phyloP scores from a whole-genome alignment of 2,113 vertebrate genomes.

The Dermatemys mawii region DNA sequence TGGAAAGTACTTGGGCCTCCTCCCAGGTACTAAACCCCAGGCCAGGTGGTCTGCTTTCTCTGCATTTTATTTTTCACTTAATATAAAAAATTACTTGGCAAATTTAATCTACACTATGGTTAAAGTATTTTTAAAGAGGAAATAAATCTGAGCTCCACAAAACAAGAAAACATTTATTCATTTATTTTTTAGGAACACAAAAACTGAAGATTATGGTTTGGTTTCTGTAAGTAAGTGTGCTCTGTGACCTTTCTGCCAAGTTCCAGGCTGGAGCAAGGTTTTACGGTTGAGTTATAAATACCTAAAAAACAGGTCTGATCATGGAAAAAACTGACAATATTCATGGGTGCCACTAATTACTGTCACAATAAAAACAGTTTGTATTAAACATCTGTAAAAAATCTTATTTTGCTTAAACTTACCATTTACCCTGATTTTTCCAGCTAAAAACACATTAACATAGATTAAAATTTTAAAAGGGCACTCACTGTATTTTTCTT shows the following conservation, averaged over 20 bases:
- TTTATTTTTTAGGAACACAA: neutral
- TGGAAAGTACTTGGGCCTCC: neutral
- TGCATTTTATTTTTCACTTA: neutral
- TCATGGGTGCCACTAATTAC: neutral
- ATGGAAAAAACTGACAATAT: neutral
- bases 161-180: neutral
- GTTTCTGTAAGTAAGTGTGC: neutral
- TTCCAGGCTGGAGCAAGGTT: neutral
- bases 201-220: neutral
- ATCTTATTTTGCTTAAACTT: neutral
- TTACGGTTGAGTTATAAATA: neutral
- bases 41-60: too few relatives aligned
- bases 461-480: neutral
- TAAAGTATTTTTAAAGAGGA: neutral
- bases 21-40: neutral
- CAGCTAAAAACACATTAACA: neutral
- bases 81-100: neutral
- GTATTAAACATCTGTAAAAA: neutral
- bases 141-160: neutral
- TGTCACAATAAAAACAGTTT: neutral
- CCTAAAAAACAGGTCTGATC: neutral
- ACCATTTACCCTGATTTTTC: neutral
- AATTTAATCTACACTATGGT: neutral
- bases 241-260: neutral
- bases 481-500: slow-evolving; percentile 82